These are phyloP conservation scores for Lucinisca nassula DNA, from an alignment of 2,888 invertebrate genomes.

Conservation along the genomic window DNA sequence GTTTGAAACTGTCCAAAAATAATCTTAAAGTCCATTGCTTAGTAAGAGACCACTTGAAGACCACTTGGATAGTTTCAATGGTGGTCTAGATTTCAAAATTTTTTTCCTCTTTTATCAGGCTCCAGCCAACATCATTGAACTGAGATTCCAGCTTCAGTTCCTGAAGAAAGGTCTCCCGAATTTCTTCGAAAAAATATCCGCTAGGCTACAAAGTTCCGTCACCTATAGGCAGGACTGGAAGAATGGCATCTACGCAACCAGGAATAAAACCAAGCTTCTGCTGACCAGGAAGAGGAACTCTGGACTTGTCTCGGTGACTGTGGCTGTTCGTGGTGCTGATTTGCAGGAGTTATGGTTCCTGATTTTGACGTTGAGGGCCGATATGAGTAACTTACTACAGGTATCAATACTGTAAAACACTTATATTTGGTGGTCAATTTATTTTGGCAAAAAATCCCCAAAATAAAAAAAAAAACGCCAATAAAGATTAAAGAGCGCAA, in stretches of 20 bases:
- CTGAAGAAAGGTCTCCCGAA: conserved; percentile 79
- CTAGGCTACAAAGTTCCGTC: conserved; percentile 79
- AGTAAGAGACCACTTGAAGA: no score
- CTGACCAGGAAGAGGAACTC: conserved; percentile 70
- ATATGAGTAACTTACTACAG: conserved; percentile 76
- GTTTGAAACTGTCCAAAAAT: no score
- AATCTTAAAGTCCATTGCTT: no score
- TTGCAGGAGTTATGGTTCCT: conserved; percentile 83
- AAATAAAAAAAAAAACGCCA: no score
- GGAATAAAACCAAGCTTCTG: conserved; percentile 76
- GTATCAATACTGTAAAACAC: no score
- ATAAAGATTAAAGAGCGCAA: no score
- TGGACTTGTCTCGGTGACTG: conserved; percentile 68
- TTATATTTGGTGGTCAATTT: no score
- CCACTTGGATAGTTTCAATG: no score
- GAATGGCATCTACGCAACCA: conserved; percentile 79
- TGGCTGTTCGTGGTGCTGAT: conserved; percentile 80
- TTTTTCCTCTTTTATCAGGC: conserved; percentile 32
- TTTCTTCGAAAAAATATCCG: conserved; percentile 84
- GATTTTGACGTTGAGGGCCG: conserved; percentile 72
- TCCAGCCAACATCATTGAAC: conserved; percentile 67
- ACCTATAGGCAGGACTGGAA: conserved; percentile 81
- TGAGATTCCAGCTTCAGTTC: conserved; percentile 78
- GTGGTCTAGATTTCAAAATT: no score
- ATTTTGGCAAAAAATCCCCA: no score